Base-by-base conservation (phyloP, 1,140 invertebrate species). In the Oscheius sp. region DNA sequence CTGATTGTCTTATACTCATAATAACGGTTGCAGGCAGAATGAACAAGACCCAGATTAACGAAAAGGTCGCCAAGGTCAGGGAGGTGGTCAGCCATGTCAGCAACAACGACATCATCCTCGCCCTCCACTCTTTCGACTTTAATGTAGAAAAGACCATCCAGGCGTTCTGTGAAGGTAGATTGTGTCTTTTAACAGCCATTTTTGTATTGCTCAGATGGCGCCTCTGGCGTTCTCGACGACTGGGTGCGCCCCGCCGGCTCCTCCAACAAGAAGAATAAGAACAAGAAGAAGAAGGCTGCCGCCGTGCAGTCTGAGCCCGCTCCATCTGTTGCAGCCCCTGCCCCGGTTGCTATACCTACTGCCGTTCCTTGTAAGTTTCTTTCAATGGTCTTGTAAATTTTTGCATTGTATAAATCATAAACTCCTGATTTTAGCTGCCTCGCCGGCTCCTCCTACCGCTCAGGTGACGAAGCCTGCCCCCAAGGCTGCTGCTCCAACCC, bases 61-160 rank as follows among this genome's bases (percentile, higher is more conserved):
- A 79, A 36, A 82, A 82, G 46, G 67, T 82, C 52, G 70, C 76
- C 13, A 75, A 79, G 55, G 81, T 82, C 1, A 79, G 81, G 13
- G 80, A 83, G 49, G 80, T 82, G 26, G 79, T 83, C 20, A 61
- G 59, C 35, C 63, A 58, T 46, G 73, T 71, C 15, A 66, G 49
- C 20, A 84, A 76, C 46, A 84, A 81, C 68, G 82, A 84, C 52
- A 83, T 83, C 63, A 78, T 83, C 29, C 73, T 83, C 23, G 82
- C 80, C 45, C 75, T 83, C 20, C 82, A 83, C 63, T 83, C 84
- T 38, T 80, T 80, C 69, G 82, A 83, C 29, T 61, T 83, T 62
- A 80, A 83, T 49, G 82, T 83, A 26, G 74, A 76, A 20, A 62
- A 70, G 20, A 83, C 82, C 7, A 83, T 83, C 58, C 71, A 77